Conservation (phyloP, 23 tunicate species). For the Ascidia mentula region DNA sequence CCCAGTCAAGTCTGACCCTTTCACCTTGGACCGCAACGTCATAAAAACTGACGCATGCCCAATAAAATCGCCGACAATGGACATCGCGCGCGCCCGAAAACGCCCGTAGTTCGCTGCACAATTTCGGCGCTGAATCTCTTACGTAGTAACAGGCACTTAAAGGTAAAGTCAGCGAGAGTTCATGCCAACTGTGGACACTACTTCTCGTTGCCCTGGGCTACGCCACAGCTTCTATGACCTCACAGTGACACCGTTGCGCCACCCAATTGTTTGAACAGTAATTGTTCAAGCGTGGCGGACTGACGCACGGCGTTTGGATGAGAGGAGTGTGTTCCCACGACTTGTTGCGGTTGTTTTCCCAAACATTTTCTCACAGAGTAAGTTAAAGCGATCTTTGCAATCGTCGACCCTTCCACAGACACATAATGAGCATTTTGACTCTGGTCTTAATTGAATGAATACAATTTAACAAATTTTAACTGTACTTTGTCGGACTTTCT, state of each 20-base stretch:
- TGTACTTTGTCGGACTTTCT: too few species aligned
- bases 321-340: background rate
- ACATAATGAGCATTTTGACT: too few species aligned
- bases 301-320: slow-evolving; percentile 1
- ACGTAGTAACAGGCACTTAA: slow-evolving; percentile 7
- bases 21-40: background rate
- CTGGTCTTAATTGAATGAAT: too few species aligned
- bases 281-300: background rate
- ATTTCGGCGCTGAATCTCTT: background rate
- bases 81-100: slow-evolving; percentile 4
- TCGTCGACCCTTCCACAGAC: too few species aligned
- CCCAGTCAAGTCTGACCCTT: background rate
- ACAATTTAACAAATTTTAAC: too few species aligned
- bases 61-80: slow-evolving; percentile 15
- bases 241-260: slow-evolving; percentile 28
- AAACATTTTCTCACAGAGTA: too few species aligned
- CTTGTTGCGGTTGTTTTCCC: background rate
- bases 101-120: background rate
- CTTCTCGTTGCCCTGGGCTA: background rate
- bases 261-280: background rate
- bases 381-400: too few species aligned
- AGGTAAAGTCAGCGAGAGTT: background rate
- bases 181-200: background rate
- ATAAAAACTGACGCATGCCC: slow-evolving; percentile 4
- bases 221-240: slow-evolving; percentile 15